Percentiles rank a stretch among this genome's conserved stretches.
Conservation (phyloP, 2,888 invertebrate species). For the Cecidostiba fungosa region DNA sequence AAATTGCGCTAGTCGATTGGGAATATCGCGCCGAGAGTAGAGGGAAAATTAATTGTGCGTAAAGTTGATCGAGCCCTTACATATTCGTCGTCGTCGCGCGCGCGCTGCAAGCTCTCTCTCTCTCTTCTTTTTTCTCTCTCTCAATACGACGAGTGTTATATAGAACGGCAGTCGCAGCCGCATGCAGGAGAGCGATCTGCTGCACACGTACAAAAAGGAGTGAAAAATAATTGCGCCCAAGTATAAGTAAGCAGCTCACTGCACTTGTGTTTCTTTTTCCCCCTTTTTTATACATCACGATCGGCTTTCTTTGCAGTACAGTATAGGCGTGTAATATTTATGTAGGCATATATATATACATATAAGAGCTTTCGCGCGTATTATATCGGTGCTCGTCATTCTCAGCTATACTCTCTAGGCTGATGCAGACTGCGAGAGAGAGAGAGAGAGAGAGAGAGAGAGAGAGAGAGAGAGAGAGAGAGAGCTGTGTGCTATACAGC, state of each 20-base stretch:
- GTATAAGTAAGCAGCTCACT: conserved; percentile 47
- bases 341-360: too few relatives aligned
- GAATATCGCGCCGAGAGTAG: conserved; percentile 68
- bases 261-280: conserved; percentile 44
- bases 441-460: too few relatives aligned
- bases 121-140: conserved; percentile 46
- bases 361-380: conserved; percentile 23
- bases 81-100: conserved; percentile 32
- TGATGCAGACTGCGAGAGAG: too few relatives aligned
- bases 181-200: conserved; percentile 33
- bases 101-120: conserved; percentile 36
- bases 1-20: conserved; percentile 70
- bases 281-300: not conserved
- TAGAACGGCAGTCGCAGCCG: too few relatives aligned
- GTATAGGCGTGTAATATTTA: not conserved
- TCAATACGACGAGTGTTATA: conserved; percentile 4
- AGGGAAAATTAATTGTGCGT: conserved; percentile 80
- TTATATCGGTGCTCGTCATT: conserved; percentile 13
- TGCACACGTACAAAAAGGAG: conserved; percentile 38
- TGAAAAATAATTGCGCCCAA: conserved; percentile 61
- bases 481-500: too few relatives aligned
- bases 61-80: conserved; percentile 68
- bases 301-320: not conserved
- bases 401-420: too few relatives aligned
- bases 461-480: too few relatives aligned